Evolutionary conservation across 1,140 invertebrate species (phyloP), one percentile per base, ranked within the genome.

Genomic region (Ylistrum balloti): DNA sequence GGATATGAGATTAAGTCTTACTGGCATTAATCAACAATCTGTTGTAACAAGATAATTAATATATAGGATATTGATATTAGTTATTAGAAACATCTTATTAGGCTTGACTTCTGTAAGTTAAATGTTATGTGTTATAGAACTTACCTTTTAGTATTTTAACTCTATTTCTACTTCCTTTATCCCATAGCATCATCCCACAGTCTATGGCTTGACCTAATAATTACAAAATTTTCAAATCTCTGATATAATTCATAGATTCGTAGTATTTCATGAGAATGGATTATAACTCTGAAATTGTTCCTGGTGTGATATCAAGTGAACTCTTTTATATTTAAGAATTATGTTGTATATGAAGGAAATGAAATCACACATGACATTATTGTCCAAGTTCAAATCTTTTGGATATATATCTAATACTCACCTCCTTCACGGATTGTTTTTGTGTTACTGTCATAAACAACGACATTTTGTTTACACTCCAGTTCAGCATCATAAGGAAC

Each of bases 371-470:
- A n/a, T n/a, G n/a, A 88, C 33, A 33, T 33, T 33, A 28, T 28
- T 20, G 33, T 17, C 20, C 22, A 34, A n/a, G 17, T 28, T 88
- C 0, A 0, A 88, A 41, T 13, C 9, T 28, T 33, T 28, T 33
- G n/a, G n/a, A n/a, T n/a, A n/a, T 38, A 7, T 38, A 85, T 85
- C 32, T 3, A 33, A 33, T 85, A 88, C 89, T 92, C 89, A 94
- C 92, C 92, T 74, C 89, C 33, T 86, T 95, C 93, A 88, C 92
- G 93, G 0, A 95, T 33, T 85, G 89, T 92, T 35, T 88, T 88
- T 48, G 95, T 95, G 87, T 95, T 96, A 88, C 95, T 95, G 91
- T 96, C 96, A 94, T 96, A 96, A 0, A 96, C 94, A 13, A 96
- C 93, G 85, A 96, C 93, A 91, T 95, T 94, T 88, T 95, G 93